Conservation (phyloP, 1,140 invertebrate species). For the Trichoplusia ni region DNA sequence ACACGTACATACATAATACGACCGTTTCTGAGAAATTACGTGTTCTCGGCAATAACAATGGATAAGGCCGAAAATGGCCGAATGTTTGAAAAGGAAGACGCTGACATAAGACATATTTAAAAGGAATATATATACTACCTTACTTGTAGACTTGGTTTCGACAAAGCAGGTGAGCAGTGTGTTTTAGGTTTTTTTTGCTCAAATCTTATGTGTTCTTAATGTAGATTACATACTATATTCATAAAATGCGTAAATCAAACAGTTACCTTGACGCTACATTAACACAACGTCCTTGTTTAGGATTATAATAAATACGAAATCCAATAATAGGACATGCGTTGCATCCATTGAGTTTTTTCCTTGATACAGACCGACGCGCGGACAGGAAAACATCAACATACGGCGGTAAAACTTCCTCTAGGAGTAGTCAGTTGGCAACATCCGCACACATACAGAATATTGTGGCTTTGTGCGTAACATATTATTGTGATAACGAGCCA, state of each 20-base stretch:
- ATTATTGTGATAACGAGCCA: conserved; percentile 3
- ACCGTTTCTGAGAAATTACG: neutral
- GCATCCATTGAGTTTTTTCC: conserved; percentile 29
- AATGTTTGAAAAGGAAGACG: too few species aligned
- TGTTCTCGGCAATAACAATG: conserved; percentile 1
- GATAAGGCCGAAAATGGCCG: neutral
- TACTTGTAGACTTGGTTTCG: too few species aligned
- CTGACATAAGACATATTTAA: too few species aligned
- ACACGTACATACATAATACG: neutral
- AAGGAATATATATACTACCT: too few species aligned
- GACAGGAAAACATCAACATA: conserved; percentile 42
- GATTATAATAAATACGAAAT: conserved; percentile 16
- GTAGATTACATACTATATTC: too few species aligned
- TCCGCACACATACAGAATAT: conserved; percentile 30
- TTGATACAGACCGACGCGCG: conserved; percentile 17
- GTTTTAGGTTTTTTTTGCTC: too few species aligned
- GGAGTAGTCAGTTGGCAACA: conserved; percentile 21
- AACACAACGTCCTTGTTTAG: neutral
- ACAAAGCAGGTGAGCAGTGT: too few species aligned
- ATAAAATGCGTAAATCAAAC: too few species aligned
- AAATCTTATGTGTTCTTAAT: too few species aligned
- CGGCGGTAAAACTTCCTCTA: conserved; percentile 33
- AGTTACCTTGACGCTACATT: too few species aligned
- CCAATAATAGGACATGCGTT: conserved; percentile 5
- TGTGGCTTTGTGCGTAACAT: conserved; percentile 1